A percentile compares a stretch with the other conserved stretches of the same genome.
phyloP scores from a whole-genome alignment of 1,140 invertebrate genomes.

The Leucophenga varia region DNA sequence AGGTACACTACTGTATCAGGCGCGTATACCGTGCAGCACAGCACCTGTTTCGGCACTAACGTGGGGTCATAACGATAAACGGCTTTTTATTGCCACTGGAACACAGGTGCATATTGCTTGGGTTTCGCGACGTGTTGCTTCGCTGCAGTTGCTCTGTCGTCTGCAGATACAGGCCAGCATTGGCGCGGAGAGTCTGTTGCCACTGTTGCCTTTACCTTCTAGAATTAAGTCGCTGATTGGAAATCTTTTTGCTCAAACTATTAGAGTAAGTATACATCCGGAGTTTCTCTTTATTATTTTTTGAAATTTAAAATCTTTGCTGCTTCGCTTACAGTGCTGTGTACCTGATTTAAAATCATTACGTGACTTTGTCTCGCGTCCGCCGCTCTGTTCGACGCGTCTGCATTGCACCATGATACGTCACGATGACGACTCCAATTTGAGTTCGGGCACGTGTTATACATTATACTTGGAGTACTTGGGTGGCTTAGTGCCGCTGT shows the following conservation, averaged over 20 bases:
- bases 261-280: constrained; percentile 68
- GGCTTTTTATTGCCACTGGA: constrained; percentile 91
- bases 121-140: constrained; percentile 86
- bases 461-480: constrained; percentile 96
- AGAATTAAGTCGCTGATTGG: constrained; percentile 80
- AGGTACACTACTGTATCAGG: constrained; percentile 73
- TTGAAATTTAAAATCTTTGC: background rate
- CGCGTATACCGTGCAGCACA: constrained; percentile 69
- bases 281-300: background rate
- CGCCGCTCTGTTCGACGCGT: constrained; percentile 79
- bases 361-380: constrained; percentile 89
- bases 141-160: constrained; percentile 84
- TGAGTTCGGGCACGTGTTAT: constrained; percentile 77
- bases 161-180: constrained; percentile 68
- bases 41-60: constrained; percentile 87
- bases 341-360: constrained; percentile 86
- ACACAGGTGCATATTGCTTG: constrained; percentile 87
- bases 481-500: constrained; percentile 91
- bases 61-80: constrained; percentile 96
- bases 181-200: constrained; percentile 64
- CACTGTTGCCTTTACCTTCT: constrained; percentile 79
- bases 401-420: constrained; percentile 96
- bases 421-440: constrained; percentile 78
- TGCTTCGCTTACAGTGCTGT: constrained; percentile 70
- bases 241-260: constrained; percentile 93